phyloP scores from a whole-genome alignment of 1,140 invertebrate genomes.

The Leptoteleia sp. region DNA sequence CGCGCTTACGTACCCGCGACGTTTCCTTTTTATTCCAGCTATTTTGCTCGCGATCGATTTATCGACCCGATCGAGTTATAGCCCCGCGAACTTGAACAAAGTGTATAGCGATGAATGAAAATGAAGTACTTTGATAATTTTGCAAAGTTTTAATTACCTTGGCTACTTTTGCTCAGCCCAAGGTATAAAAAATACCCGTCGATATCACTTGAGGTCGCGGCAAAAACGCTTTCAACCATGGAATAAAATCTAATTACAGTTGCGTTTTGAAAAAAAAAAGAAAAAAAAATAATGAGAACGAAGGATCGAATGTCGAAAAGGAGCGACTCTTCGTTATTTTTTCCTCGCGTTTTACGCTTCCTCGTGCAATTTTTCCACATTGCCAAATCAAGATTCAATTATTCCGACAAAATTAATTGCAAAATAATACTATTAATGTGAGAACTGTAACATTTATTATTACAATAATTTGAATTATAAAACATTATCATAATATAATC shows the following conservation, averaged over 20 bases:
- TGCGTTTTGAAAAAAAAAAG: conserved; percentile 9
- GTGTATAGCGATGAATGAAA: conserved; percentile 55
- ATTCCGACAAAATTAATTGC: too few relatives aligned
- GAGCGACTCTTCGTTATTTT: background rate
- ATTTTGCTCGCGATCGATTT: conserved; percentile 36
- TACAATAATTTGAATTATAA: too few relatives aligned
- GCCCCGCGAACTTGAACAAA: conserved; percentile 23
- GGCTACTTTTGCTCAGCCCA: conserved; percentile 28
- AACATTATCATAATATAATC: too few relatives aligned
- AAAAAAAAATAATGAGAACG: conserved; percentile 6
- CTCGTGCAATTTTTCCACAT: background rate
- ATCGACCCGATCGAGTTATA: conserved; percentile 45
- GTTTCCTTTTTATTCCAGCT: conserved; percentile 36
- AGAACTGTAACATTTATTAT: too few relatives aligned
- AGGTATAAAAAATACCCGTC: conserved; percentile 30
- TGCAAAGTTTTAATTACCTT: conserved; percentile 70
- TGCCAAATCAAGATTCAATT: too few relatives aligned
- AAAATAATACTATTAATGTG: too few relatives aligned
- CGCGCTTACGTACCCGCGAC: conserved; percentile 10
- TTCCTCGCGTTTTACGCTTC: background rate
- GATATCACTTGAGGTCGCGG: conserved; percentile 26
- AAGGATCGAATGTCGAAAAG: background rate
- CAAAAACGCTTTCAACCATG: conserved; percentile 25
- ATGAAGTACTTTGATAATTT: conserved; percentile 49
- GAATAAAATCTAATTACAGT: conserved; percentile 48